A percentile compares a stretch with the other conserved stretches of the same genome.
phyloP scores from a whole-genome alignment of 2,797 vertebrate genomes.

The Cossypha dichroa region DNA sequence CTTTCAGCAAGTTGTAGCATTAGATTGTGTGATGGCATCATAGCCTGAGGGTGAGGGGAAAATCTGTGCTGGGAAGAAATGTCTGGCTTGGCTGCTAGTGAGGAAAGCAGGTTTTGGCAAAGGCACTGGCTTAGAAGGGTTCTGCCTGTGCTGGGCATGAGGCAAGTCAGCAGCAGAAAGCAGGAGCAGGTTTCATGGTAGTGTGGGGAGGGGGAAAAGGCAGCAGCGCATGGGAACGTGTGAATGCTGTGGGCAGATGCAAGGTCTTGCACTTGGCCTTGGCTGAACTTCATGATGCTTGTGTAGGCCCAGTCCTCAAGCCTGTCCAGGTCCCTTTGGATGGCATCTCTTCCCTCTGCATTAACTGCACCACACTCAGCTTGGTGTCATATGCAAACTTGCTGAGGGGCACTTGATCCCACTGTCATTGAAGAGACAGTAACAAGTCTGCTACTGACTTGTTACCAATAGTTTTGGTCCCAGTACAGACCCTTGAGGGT shows the following conservation, averaged over 20 bases:
- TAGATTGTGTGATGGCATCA: fast-evolving
- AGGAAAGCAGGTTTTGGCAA: background rate
- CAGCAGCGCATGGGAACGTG: fast-evolving
- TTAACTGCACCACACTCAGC: background rate
- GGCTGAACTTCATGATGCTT: background rate
- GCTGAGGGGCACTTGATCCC: background rate
- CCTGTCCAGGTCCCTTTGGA: background rate
- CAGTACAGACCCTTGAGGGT: background rate
- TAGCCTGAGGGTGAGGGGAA: background rate
- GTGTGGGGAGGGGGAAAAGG: background rate
- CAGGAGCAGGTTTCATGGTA: background rate
- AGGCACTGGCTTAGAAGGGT: background rate
- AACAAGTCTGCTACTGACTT: background rate
- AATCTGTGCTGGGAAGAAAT: fast-evolving
- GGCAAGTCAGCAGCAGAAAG: background rate
- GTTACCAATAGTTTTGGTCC: background rate
- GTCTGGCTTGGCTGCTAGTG: background rate
- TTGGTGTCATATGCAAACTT: background rate
- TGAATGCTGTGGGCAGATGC: background rate
- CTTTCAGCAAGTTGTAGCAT: fast-evolving
- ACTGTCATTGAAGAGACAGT: background rate
- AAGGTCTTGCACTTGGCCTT: background rate
- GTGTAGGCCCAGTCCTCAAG: background rate
- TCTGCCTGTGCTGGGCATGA: background rate
- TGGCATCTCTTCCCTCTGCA: background rate